Conservation (phyloP, 2,888 invertebrate genomes). For the Malacosoma neustria region DNA sequence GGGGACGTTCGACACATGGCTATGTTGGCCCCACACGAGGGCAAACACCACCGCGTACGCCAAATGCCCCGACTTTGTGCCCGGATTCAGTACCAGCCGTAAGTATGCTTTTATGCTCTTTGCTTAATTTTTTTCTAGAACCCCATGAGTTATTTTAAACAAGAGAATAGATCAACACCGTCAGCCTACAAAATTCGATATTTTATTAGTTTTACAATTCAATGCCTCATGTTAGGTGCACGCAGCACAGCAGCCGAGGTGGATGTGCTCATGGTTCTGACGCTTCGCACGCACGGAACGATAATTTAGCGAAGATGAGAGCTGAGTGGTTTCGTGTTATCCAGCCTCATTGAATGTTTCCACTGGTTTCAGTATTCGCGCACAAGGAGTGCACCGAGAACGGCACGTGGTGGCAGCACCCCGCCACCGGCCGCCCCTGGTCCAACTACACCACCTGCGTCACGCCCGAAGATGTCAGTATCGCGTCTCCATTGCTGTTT, state of each 20-base stretch:
- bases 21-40: slow-evolving; percentile 84
- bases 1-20: slow-evolving; percentile 88
- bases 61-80: slow-evolving; percentile 83
- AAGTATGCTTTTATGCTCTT: slow-evolving; percentile 53
- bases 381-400: slow-evolving; percentile 86
- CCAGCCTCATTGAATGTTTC: neutral
- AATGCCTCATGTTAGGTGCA: too few relatives aligned
- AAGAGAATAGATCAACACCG: too few relatives aligned
- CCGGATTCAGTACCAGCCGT: slow-evolving; percentile 84
- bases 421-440: slow-evolving; percentile 84
- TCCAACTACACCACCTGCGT: slow-evolving; percentile 94
- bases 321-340: too few relatives aligned
- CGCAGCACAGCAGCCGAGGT: too few relatives aligned
- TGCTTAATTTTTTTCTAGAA: too few relatives aligned
- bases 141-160: too few relatives aligned
- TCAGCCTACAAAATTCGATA: too few relatives aligned
- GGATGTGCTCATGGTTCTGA: too few relatives aligned
- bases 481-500: slow-evolving; percentile 12
- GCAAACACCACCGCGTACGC: slow-evolving; percentile 79
- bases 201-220: too few relatives aligned
- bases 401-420: slow-evolving; percentile 90
- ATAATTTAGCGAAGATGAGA: too few relatives aligned
- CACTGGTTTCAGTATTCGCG: slow-evolving; percentile 77
- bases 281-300: too few relatives aligned
- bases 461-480: slow-evolving; percentile 75